Percentiles rank a stretch among this genome's conserved stretches.
phyloP scores from a whole-genome alignment of 2,113 vertebrate genomes.

The Cryptomyrus ogoouensis region DNA sequence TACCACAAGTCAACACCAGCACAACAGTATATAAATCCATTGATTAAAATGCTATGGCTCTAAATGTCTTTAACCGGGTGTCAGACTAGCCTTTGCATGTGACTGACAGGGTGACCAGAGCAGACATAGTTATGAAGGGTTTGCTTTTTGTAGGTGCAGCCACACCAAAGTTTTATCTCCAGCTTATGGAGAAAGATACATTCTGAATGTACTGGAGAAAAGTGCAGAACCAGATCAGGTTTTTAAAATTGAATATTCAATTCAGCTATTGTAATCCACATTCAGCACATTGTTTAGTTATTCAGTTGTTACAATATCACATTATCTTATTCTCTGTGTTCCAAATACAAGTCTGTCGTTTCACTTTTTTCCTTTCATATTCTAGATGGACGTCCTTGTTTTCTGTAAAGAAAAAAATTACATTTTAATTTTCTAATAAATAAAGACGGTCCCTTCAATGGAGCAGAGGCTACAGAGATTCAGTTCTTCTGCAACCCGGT shows the following conservation, averaged over 20 bases:
- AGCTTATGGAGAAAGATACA: neutral
- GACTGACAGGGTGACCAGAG: neutral
- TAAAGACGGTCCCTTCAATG: neutral
- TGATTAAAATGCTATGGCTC: neutral
- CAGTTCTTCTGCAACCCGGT: neutral
- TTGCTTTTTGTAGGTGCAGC: neutral
- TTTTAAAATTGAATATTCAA: neutral
- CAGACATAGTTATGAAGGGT: neutral
- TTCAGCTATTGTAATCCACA: neutral
- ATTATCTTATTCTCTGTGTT: neutral
- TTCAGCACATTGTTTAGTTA: neutral
- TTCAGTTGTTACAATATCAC: neutral
- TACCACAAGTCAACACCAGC: neutral
- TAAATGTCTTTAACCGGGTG: neutral
- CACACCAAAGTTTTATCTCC: neutral
- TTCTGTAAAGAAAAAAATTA: neutral
- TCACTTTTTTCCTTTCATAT: neutral
- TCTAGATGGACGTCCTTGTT: neutral
- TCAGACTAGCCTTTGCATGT: neutral
- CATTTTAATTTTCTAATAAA: neutral
- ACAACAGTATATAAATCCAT: neutral
- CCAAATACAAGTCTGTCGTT: neutral
- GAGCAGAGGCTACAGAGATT: neutral
- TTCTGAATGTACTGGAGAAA: neutral
- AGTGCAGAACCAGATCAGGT: neutral